Conservation (phyloP, 2,888 invertebrate genomes). For the Dinocampus coccinellae region DNA sequence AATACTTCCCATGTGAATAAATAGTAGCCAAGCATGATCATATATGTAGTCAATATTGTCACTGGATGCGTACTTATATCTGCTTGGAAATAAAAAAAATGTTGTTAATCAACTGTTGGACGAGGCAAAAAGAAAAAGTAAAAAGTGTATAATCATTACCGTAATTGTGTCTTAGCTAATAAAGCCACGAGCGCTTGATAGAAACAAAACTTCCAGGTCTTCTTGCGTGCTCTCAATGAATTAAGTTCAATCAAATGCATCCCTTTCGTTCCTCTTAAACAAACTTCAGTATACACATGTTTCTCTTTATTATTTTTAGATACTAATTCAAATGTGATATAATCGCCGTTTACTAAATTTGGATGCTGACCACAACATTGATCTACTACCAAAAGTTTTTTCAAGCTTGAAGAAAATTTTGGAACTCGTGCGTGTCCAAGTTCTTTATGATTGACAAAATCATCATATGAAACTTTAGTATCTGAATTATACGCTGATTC, state of each 20-base stretch:
- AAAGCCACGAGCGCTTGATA: conserved; percentile 61
- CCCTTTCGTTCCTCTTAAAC: conserved; percentile 58
- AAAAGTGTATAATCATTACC: conserved; percentile 48
- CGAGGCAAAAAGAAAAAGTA: too few species aligned
- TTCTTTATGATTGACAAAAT: conserved; percentile 56
- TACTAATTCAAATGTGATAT: conserved; percentile 50
- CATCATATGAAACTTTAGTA: conserved; percentile 43
- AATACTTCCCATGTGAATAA: conserved; percentile 58
- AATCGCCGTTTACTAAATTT: conserved; percentile 62
- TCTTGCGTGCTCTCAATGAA: conserved; percentile 47
- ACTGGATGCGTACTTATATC: conserved; percentile 60
- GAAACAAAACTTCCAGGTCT: conserved; percentile 65
- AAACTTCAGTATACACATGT: conserved; percentile 53
- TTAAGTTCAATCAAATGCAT: conserved; percentile 60
- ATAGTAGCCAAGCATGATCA: conserved; percentile 62
- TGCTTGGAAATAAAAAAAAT: conserved; percentile 33
- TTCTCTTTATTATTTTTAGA: conserved; percentile 37
- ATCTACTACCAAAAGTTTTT: conserved; percentile 49
- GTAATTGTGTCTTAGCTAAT: conserved; percentile 61
- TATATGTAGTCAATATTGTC: conserved; percentile 64
- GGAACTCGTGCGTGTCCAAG: conserved; percentile 60
- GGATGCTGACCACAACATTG: conserved; percentile 53
- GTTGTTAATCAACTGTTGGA: neutral
- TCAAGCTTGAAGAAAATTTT: conserved; percentile 29
- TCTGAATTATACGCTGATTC: conserved; percentile 32